phyloP scores from a whole-genome alignment of 2,113 vertebrate genomes.

The rabbit (Oryctolagus cuniculus) region mOryCun1.1 NC_091445.1:14359001-14359500 shows the following conservation, averaged over 20 bases:
- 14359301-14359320: not conserved
- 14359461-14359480: not conserved
- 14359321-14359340: no score
- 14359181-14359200: no score
- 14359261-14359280: not conserved
- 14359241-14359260: not conserved
- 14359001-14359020: no score
- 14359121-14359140: no score
- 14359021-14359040: no score
- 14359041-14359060: no score
- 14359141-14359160: no score
- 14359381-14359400: not conserved
- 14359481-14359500: not conserved
- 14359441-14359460: fast-evolving
- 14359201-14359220: not conserved
- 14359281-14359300: not conserved
- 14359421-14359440: not conserved
- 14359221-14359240: not conserved
- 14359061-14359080: no score
- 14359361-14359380: not conserved
- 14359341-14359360: no score
- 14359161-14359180: no score
- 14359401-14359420: not conserved
- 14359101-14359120: no score
- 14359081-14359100: no score